A percentile compares a stretch with the other conserved stretches of the same genome.
Evolutionary conservation across 2,797 vertebrate genomes (phyloP).

Genomic region (Hylomyscus alleni): DNA sequence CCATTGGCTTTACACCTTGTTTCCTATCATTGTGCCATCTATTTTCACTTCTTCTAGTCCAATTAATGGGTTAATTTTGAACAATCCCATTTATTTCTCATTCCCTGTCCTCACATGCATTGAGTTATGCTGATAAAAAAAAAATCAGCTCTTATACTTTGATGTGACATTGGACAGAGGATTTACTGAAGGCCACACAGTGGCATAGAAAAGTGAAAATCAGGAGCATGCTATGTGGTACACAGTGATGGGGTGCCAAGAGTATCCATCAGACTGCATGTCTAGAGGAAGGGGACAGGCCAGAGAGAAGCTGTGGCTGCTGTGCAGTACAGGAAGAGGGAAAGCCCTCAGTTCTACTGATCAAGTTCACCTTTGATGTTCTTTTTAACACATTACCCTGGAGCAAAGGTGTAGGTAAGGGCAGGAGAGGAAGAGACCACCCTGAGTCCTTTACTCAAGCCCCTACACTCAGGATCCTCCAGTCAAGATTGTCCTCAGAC

Average conservation of each 20-base stretch:
- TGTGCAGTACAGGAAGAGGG: background rate
- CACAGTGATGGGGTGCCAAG: background rate
- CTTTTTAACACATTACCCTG: conserved; percentile 10
- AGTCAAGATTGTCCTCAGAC: background rate
- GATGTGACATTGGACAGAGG: background rate
- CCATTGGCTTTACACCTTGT: background rate
- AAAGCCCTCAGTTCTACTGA: conserved; percentile 37
- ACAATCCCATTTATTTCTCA: background rate
- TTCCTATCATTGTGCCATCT: background rate
- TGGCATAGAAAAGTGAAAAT: background rate
- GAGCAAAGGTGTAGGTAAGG: background rate
- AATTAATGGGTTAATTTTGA: conserved; percentile 20
- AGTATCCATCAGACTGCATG: background rate
- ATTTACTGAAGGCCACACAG: background rate
- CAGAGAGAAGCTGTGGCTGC: background rate
- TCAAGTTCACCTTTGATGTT: conserved; percentile 52
- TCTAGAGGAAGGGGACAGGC: background rate
- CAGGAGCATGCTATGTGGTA: too few relatives aligned
- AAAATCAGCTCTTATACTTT: background rate
- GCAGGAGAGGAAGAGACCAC: background rate
- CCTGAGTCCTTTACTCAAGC: background rate
- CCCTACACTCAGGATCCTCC: background rate
- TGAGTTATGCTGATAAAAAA: conserved; percentile 13
- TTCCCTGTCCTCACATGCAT: background rate
- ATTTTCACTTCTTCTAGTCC: background rate